These are phyloP conservation scores for Alcedo atthis DNA, from an alignment of 2,797 vertebrate genomes.

Conservation along the genomic window DNA sequence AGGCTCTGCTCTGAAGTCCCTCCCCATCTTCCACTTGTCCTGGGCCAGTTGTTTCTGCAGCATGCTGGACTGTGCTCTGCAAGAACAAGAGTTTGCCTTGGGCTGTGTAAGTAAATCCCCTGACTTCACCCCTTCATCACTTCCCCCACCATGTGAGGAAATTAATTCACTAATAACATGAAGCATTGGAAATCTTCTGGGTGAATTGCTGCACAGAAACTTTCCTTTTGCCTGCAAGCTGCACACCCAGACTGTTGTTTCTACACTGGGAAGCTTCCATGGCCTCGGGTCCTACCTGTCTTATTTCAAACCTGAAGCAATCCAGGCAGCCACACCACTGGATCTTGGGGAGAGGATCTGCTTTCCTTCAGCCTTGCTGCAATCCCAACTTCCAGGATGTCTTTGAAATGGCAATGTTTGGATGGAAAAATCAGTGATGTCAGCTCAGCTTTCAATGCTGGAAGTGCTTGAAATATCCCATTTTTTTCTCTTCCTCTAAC, in stretches of 20 bases:
- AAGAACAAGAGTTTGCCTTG: not conserved
- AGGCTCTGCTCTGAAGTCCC: not conserved
- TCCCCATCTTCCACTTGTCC: not conserved
- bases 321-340: not conserved
- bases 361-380: not conserved
- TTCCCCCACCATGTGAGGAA: not conserved
- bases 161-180: not conserved
- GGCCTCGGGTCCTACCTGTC: not conserved
- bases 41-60: not conserved
- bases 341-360: not conserved
- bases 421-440: constrained; percentile 25
- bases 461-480: constrained; percentile 30
- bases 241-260: not conserved
- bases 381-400: not conserved
- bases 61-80: not conserved
- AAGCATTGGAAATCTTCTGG: not conserved
- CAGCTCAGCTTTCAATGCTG: constrained; percentile 42
- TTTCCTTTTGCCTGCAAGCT: not conserved
- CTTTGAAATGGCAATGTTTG: not conserved
- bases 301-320: not conserved
- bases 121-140: not conserved
- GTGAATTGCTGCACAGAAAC: not conserved
- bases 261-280: not conserved
- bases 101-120: not conserved
- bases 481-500: constrained; percentile 44